Evolutionary conservation across 2,113 vertebrate species (phyloP), one percentile per base, ranked within the genome.

Genomic region (Ranitomeya imitator): DNA sequence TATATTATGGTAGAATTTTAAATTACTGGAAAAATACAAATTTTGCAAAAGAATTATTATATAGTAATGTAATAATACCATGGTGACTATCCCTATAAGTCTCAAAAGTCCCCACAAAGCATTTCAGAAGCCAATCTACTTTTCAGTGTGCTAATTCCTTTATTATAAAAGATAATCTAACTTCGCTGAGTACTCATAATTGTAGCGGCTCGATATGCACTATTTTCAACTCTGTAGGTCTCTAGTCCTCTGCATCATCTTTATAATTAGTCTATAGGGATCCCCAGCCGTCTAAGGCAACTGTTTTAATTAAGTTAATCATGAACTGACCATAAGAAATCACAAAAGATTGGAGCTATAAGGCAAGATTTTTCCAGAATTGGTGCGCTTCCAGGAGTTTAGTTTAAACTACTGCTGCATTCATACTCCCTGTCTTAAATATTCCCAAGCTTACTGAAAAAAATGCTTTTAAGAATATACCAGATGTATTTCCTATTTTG

Each of bases 191-290:
- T 79, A 79, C 76, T 79, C 74, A 86, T 86, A 86, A 86, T 86
- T 78, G 60, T 67, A 86, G 59, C 74, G 12, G 85, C 60, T 79
- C 76, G 37, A 10, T 67, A 7, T 67, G 74, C 37, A 79, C 71
- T 23, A n/a, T 77, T 63, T 86, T 86, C 60, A 23, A 54, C 76
- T 45, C 60, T 79, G 76, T 79, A 86, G 76, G 60, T 79, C 67
- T 79, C 19, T 60, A 86, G 76, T 78, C 18, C 59, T 86, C 51
- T 86, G 71, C 45, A 55, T 21, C 76, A 86, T 78, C 60, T 86
- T 86, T 54, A 86, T 86, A 86, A 86, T 86, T 86, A 79, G 85
- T 79, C 85, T 67, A 65, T 79, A 79, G 85, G 85, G 85, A 86
- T 51, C 9, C 74, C 76, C 76, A 86, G 18, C 45, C 67, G 59